A percentile compares a stretch with the other conserved stretches of the same genome.
Conservation (phyloP, 2,113 vertebrate species). For the Camelus dromedarius region DNA sequence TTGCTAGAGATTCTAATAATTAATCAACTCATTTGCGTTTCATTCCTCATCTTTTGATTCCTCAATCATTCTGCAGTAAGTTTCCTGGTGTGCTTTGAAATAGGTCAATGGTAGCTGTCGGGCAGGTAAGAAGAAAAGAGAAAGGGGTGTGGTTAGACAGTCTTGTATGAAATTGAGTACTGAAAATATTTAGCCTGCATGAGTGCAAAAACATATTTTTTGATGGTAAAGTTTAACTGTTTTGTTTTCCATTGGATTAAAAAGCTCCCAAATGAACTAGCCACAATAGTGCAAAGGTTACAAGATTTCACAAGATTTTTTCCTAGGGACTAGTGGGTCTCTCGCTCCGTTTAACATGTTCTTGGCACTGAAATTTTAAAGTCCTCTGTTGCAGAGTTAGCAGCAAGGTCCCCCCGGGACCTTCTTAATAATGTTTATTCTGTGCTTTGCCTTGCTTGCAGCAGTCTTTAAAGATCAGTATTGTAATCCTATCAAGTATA, state of each 20-base stretch:
- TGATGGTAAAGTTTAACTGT: background rate
- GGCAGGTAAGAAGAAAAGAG: background rate
- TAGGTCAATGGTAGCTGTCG: slow-evolving; percentile 5
- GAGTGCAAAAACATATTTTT: background rate
- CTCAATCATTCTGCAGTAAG: background rate
- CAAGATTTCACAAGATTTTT: background rate
- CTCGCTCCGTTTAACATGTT: background rate
- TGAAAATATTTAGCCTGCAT: background rate
- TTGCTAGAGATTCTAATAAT: background rate
- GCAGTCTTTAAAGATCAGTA: background rate
- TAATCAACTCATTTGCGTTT: background rate
- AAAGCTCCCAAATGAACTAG: background rate
- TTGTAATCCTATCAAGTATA: background rate
- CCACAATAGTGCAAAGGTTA: background rate
- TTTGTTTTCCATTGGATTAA: background rate
- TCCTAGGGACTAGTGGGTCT: background rate
- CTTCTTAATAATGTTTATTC: background rate
- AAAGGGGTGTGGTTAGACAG: background rate
- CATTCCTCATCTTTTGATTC: background rate
- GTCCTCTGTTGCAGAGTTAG: background rate
- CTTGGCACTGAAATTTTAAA: background rate
- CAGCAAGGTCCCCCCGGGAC: too few relatives aligned
- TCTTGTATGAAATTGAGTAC: background rate
- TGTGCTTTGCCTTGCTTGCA: background rate
- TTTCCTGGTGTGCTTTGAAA: background rate